Conservation (phyloP, 2,113 vertebrate species). For the Calypte anna region DNA sequence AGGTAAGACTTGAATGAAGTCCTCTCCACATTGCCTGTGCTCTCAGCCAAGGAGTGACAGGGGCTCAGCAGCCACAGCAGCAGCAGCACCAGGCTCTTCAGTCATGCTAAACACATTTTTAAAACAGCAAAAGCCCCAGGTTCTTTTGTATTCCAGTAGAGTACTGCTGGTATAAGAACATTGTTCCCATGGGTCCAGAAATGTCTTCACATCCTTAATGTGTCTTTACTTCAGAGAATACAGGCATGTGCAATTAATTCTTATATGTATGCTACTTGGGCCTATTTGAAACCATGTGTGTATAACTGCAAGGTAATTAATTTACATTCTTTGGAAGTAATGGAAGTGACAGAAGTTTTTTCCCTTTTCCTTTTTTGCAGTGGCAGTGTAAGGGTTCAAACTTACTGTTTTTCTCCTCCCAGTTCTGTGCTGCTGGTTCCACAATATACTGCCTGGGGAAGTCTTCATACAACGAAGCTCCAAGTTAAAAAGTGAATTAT, state of each 20-base stretch:
- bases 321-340: background rate
- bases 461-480: background rate
- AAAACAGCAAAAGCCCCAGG: background rate
- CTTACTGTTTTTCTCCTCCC: background rate
- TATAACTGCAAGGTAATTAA: background rate
- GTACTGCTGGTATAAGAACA: background rate
- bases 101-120: background rate
- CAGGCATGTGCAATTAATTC: background rate
- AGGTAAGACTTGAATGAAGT: background rate
- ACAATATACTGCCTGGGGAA: background rate
- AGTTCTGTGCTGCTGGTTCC: background rate
- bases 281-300: background rate
- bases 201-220: constrained; percentile 36
- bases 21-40: background rate
- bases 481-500: background rate
- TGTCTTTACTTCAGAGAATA: constrained; percentile 31
- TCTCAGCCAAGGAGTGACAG: background rate
- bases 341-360: background rate
- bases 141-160: constrained; percentile 26
- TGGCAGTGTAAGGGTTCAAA: background rate
- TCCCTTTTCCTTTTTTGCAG: background rate
- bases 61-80: background rate
- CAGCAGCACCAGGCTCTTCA: background rate
- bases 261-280: background rate
- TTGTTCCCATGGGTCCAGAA: background rate